Conservation (phyloP, 2,113 vertebrate species). For the Phrynosoma platyrhinos region DNA sequence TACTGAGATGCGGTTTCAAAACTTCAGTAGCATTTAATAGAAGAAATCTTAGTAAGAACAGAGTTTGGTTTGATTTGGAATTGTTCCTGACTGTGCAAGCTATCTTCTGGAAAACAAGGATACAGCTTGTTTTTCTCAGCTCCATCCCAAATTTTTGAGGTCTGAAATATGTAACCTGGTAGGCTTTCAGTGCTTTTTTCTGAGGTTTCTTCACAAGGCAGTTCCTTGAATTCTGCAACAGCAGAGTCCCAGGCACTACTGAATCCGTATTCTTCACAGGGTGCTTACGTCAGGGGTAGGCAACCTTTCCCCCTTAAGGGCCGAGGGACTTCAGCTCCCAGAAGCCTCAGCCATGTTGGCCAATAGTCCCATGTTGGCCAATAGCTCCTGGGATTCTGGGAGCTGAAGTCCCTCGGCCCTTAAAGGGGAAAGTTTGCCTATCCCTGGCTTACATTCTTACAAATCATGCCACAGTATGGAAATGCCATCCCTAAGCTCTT, state of each 20-base stretch:
- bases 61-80: neutral
- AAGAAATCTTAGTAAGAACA: neutral
- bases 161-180: neutral
- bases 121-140: neutral
- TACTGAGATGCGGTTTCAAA: neutral
- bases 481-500: neutral
- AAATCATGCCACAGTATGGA: too few relatives aligned
- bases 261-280: neutral
- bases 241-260: neutral
- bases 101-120: neutral
- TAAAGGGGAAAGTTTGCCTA: too few relatives aligned
- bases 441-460: neutral
- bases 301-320: too few relatives aligned
- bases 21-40: neutral
- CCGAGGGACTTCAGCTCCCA: too few relatives aligned
- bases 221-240: neutral
- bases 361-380: too few relatives aligned
- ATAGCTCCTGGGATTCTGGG: too few relatives aligned
- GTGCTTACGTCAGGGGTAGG: too few relatives aligned
- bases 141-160: neutral
- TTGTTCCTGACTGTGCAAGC: neutral
- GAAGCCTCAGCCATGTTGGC: too few relatives aligned
- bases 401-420: too few relatives aligned
- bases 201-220: neutral
- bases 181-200: neutral